Base-by-base conservation (phyloP, 92 coral and sea anemone genomes). In the Porites divaricata region DNA sequence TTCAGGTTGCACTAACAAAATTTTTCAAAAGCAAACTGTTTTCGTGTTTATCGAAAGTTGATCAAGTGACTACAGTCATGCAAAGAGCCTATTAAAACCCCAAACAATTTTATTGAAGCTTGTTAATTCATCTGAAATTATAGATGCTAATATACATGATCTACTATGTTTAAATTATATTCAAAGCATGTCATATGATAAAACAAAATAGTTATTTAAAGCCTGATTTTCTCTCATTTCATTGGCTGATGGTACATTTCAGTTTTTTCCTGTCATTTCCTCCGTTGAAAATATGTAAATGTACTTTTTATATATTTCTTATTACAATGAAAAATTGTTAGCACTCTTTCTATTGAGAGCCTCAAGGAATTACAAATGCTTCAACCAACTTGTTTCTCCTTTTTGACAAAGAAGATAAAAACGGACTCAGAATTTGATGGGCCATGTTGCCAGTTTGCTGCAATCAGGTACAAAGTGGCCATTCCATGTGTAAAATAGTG, bases 261-360 rank as follows among this genome's bases (percentile, higher is more conserved):
- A 61, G 69, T 76, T 73, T 28, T 51, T 2, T 19, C 17, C 3
- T 57, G 11, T 63, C 45, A 28, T 50, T 1, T 76, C 52, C 22
- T 59, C 7, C 28, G 70, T 59, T 76, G 69, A 76, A 74, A 76
- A 61, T 76, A 76, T 76, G 63, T 41, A 76, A 76, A 62, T 76
- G 81, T 76, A 62, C 61, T 41, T 52, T 52, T 41, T 4, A 59
- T 75, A 25, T 66, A 54, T 76, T 51, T 21, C 25, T 16, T 8
- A 48, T 61, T 16, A 25, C 24, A 53, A 19, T 35, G 48, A 41
- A 20, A 76, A 16, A 16, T 35, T 35, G 7, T 35, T 35, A 35
- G 45, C 45, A 35, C 45, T 35, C 45, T 35, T 35, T 35, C 45
- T 35, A 6, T 35, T 35, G 45, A 35, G 45, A 35, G 45, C 45